Evolutionary conservation across 1,140 invertebrate genomes (phyloP), one percentile per base, ranked within the genome.

Genomic region (Archegozetes longisetosus): DNA sequence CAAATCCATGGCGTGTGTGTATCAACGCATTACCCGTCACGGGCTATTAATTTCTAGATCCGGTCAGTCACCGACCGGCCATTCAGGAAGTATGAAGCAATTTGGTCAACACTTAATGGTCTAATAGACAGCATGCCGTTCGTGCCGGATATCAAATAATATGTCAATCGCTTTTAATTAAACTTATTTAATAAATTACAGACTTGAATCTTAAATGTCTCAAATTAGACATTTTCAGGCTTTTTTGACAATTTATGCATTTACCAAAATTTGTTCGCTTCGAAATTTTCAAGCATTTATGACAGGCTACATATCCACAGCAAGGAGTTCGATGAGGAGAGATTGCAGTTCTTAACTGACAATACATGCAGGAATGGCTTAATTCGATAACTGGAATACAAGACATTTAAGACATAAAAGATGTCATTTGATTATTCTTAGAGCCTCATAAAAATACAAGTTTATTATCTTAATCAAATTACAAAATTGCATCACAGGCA

Each of bases 21-120:
- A 9, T 23, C n/a, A 6, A 9, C 28, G n/a, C 13, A 28, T 52
- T 27, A n/a, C 12, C 25, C 14, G 55, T 57, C 47, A 57, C 55
- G 55, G 55, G 22, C 32, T 57, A 57, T 57, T 57, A 57, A 57
- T 57, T 47, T 26, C 17, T n/a, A 57, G 14, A 53, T 57, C 55
- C 55, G 55, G 55, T 57, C 55, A 57, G 28, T 57, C 32, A 23
- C 12, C 14, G 13, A 27, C 13, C 26, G 20, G n/a, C 14, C 26
- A 24, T 24, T 20, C 26, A n/a, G 55, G 28, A 24, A 57, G 17
- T 40, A 40, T 40, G 17, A 17, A 40, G n/a, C n/a, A 6, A 9
- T 40, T 6, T 40, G 32, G 6, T 40, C 17, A 40, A 17, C 32
- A 40, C 32, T 9, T 40, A 9, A 40, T 9, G 32, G 32, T 17